Evolutionary conservation across 2,113 vertebrate genomes (phyloP).

Genomic region (Otolemur garnettii): DNA sequence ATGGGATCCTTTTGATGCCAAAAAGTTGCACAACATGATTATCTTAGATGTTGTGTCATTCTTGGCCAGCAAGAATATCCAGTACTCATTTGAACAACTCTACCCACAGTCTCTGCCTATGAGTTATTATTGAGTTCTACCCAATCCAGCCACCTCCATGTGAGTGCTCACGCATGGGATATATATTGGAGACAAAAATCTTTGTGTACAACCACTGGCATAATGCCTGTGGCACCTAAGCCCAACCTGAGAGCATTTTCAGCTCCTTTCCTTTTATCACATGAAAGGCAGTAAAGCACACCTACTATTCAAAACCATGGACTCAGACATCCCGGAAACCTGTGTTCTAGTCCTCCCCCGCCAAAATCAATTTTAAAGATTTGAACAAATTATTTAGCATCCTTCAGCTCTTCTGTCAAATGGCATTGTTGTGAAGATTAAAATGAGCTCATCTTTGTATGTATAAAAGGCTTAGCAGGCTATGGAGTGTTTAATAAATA

Average conservation of each 20-base stretch:
- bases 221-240: neutral
- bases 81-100: neutral
- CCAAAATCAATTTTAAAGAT: neutral
- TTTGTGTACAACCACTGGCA: neutral
- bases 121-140: neutral
- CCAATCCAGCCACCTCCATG: neutral
- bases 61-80: neutral
- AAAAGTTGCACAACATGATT: neutral
- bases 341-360: neutral
- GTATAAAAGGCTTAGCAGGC: neutral
- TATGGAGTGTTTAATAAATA: neutral
- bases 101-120: neutral
- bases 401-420: neutral
- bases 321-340: neutral
- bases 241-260: neutral
- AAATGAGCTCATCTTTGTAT: neutral
- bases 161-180: neutral
- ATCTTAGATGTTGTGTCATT: neutral
- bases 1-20: neutral
- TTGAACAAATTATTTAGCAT: neutral
- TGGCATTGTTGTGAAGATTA: neutral
- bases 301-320: neutral
- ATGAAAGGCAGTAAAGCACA: neutral
- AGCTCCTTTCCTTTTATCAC: neutral
- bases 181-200: fast-evolving